Base-by-base conservation (phyloP, 2,888 invertebrate species). In the Eilema depressum region DNA sequence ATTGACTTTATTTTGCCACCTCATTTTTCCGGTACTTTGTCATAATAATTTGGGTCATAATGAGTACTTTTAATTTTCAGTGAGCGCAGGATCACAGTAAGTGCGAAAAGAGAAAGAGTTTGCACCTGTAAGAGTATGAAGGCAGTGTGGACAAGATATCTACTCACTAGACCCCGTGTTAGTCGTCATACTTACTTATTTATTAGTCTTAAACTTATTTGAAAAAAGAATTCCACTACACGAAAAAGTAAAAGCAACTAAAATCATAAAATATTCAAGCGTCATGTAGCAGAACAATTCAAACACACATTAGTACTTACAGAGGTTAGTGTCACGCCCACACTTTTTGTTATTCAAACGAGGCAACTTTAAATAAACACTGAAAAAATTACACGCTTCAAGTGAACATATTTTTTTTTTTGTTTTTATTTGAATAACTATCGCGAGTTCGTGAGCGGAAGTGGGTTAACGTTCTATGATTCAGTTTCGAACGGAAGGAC, bases 401-500 rank as follows among this genome's bases (percentile, higher is more conserved):
- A 76, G 69, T 75, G 66, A 80, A 69, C 75, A 64, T 76, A n/a
- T 74, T 37, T 75, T 74, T 81, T 79, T 79, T 83, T 81, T 75
- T 75, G 77, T 82, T 75, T 82, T 75, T 76, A 78, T 82, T 75
- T 78, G 82, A 80, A 85, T 82, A 73, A 78, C 37, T 53, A 53
- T n/a, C 53, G 53, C 5, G 30, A 81, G 82, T 28, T 57, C 85
- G 92, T 92, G 86, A 92, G 92, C 85, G 87, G 88, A 89, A 87
- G 84, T 90, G 79, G 92, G 91, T 88, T 91, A 90, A 91, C 87
- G 91, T 87, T 89, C 89, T 83, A 79, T 91, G 91, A 91, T 87
- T 91, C 68, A 66, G 37, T 60, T 37, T 28, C 89, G 89, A 82
- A 85, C 74, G 78, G 81, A 81, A 85, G 87, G 83, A 84, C 86